Evolutionary conservation across 2,113 vertebrate species (phyloP).

Genomic region (Hippoglossus stenolepis): DNA sequence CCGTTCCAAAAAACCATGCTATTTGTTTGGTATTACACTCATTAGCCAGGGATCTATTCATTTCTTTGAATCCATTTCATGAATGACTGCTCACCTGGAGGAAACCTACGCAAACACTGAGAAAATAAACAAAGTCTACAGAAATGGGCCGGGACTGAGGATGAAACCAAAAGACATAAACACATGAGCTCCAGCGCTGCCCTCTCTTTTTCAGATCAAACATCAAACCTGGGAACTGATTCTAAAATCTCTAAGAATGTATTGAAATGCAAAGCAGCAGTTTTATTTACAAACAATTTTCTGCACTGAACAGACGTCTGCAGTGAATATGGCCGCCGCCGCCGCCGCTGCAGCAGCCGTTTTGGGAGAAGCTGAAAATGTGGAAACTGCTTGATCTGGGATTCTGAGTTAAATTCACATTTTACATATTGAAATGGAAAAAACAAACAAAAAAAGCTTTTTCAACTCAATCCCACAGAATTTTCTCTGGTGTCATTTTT

Average conservation of each 20-base stretch:
- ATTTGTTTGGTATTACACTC: conserved; percentile 17
- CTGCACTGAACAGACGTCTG: conserved; percentile 13
- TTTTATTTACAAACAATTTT: conserved; percentile 49
- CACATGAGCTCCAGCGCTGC: not conserved
- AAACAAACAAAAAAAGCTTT: conserved; percentile 18
- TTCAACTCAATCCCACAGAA: conserved; percentile 24
- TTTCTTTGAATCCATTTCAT: conserved; percentile 33
- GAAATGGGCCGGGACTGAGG: not conserved
- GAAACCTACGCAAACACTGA: conserved; percentile 26
- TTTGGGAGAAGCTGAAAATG: conserved; percentile 12
- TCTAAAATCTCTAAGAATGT: conserved; percentile 23
- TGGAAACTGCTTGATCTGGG: not conserved
- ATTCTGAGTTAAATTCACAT: conserved; percentile 34
- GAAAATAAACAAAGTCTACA: conserved; percentile 10
- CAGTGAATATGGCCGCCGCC: conserved; percentile 1
- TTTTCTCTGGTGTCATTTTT: conserved; percentile 55
- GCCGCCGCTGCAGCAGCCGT: not conserved
- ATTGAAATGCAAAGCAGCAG: conserved; percentile 27
- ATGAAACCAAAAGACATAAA: conserved; percentile 23
- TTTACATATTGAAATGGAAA: conserved; percentile 17
- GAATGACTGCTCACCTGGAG: conserved; percentile 37
- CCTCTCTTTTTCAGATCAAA: conserved; percentile 23
- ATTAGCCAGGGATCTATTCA: conserved; percentile 31
- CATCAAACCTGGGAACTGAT: conserved; percentile 45
- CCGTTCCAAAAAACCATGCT: not conserved